Percentiles rank a stretch among this genome's conserved stretches.
Evolutionary conservation across 1,140 invertebrate genomes (phyloP).

Genomic region (Hyles euphorbiae): DNA sequence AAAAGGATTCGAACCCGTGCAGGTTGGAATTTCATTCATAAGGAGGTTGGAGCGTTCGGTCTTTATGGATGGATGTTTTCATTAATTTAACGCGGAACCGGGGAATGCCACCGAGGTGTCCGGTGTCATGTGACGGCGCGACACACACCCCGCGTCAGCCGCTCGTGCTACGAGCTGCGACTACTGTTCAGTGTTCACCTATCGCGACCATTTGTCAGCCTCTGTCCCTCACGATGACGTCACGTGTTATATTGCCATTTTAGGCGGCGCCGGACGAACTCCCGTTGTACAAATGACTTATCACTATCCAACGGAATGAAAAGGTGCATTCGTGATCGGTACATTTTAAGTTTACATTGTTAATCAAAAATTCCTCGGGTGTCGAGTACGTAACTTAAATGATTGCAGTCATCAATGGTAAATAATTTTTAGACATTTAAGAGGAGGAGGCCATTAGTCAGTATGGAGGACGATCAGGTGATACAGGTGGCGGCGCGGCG

Average conservation of each 20-base stretch:
- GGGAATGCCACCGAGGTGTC: slow-evolving; percentile 51
- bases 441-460: slow-evolving; percentile 56
- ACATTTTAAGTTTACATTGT: slow-evolving; percentile 37
- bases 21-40: slow-evolving; percentile 76
- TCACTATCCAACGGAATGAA: background rate
- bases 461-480: slow-evolving; percentile 31
- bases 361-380: slow-evolving; percentile 49
- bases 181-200: slow-evolving; percentile 35
- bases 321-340: slow-evolving; percentile 28
- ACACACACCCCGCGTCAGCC: slow-evolving; percentile 33
- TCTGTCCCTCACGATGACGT: background rate
- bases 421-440: slow-evolving; percentile 57
- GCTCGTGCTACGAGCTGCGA: slow-evolving; percentile 34
- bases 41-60: slow-evolving; percentile 59
- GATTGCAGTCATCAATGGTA: slow-evolving; percentile 54
- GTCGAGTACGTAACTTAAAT: slow-evolving; percentile 61
- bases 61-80: slow-evolving; percentile 72
- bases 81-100: slow-evolving; percentile 68
- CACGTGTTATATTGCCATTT: no score
- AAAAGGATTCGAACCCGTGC: slow-evolving; percentile 70
- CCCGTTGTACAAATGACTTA: no score
- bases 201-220: slow-evolving; percentile 9
- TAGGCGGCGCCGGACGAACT: background rate
- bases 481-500: slow-evolving; percentile 31
- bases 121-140: slow-evolving; percentile 38